Evolutionary conservation across 2,113 vertebrate genomes (phyloP).

Genomic region (Apodemus speciosus): DNA sequence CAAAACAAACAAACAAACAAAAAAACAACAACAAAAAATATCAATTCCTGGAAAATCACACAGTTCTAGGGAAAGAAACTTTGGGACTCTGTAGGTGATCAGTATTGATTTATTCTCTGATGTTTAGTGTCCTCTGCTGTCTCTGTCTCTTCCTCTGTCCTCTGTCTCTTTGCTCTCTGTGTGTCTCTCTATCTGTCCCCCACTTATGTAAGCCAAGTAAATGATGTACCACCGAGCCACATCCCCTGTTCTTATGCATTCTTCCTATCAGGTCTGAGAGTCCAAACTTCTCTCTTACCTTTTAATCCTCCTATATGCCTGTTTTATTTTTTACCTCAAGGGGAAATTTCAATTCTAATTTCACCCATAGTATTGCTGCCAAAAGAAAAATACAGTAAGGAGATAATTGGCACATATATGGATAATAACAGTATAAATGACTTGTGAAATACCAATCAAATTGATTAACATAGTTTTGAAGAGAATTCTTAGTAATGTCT

Average conservation of each 20-base stretch:
- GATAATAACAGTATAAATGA: constrained; percentile 22
- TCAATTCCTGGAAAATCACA: neutral
- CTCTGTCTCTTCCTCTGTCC: no score
- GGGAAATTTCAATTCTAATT: neutral
- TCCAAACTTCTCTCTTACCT: neutral
- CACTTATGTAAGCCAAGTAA: neutral
- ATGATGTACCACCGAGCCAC: neutral
- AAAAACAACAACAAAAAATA: no score
- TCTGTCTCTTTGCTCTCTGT: neutral
- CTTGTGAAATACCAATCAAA: constrained; percentile 31
- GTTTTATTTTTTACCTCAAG: neutral
- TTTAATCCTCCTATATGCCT: accelerated
- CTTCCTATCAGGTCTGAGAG: neutral
- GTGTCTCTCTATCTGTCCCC: neutral
- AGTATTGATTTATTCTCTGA: neutral
- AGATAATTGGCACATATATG: neutral
- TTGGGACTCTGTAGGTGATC: neutral
- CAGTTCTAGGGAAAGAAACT: neutral
- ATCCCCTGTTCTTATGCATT: neutral
- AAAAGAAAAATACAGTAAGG: constrained; percentile 34
- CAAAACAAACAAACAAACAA: neutral
- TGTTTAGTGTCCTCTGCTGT: neutral
- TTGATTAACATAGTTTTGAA: constrained; percentile 18
- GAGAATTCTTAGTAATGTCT: constrained; percentile 23
- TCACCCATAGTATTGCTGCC: constrained; percentile 26